Percentiles rank a stretch among this genome's conserved stretches.
Evolutionary conservation across 2,113 vertebrate genomes (phyloP).

Genomic region (Ramphastos sulfuratus): DNA sequence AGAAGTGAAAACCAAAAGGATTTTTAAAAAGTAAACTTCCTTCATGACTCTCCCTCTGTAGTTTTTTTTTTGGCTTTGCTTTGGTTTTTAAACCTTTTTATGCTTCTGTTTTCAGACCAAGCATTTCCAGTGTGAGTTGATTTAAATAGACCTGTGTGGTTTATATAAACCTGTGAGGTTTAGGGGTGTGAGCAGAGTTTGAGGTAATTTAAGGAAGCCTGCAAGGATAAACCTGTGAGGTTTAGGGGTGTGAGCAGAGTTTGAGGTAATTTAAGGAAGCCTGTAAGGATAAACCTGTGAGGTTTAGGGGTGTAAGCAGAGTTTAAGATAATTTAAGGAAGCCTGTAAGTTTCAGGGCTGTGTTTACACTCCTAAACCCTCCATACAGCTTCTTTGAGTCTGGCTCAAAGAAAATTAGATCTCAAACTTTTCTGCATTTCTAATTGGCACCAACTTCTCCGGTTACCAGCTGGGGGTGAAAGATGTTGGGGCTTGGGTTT

Average conservation of each 20-base stretch:
- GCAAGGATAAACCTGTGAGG: too few relatives aligned
- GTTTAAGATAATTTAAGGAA: too few relatives aligned
- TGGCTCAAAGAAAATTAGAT: constrained; percentile 72
- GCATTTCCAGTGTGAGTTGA: background rate
- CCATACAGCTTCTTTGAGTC: constrained; percentile 45
- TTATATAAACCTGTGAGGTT: too few relatives aligned
- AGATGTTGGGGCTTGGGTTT: constrained; percentile 22
- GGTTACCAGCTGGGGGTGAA: constrained; percentile 82
- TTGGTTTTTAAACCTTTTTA: too few relatives aligned
- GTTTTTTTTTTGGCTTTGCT: too few relatives aligned
- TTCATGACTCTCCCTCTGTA: background rate
- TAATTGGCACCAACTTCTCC: constrained; percentile 84
- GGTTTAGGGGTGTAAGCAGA: too few relatives aligned
- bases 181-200: too few relatives aligned
- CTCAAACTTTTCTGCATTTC: constrained; percentile 80
- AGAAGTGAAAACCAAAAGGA: background rate
- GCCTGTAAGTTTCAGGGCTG: too few relatives aligned
- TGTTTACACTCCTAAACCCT: background rate
- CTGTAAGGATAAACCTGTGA: too few relatives aligned
- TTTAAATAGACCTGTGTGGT: background rate
- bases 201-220: too few relatives aligned
- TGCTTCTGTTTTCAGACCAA: background rate
- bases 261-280: too few relatives aligned
- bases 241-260: too few relatives aligned
- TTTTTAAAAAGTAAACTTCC: background rate